phyloP scores from a whole-genome alignment of 2,797 vertebrate species.

The Sebastes elongatus region DNA sequence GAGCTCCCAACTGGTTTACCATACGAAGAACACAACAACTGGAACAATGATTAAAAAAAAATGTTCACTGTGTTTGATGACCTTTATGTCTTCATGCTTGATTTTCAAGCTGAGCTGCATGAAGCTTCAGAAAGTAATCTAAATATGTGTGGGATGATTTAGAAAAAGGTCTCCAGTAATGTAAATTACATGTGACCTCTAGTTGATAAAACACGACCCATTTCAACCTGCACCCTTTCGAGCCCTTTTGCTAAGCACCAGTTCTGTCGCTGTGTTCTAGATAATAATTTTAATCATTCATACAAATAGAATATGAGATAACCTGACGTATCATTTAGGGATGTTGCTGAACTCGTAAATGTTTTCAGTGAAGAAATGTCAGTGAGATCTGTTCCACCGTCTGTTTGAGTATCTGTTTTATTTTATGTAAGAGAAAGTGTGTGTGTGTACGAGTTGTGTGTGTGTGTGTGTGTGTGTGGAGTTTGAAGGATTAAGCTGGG shows the following conservation, averaged over 20 bases:
- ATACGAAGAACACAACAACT: neutral
- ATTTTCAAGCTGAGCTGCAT: neutral
- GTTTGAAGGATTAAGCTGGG: constrained; percentile 75
- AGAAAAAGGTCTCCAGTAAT: neutral
- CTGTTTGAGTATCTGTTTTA: neutral
- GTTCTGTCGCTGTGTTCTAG: neutral
- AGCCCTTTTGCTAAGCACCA: neutral
- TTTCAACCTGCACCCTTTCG: neutral
- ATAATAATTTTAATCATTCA: neutral
- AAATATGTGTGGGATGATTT: neutral
- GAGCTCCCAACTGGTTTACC: neutral
- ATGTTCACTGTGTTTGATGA: neutral
- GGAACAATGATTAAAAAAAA: neutral
- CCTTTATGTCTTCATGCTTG: neutral
- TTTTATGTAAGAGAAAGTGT: constrained; percentile 3
- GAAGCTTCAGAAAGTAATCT: neutral
- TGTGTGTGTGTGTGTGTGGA: constrained; percentile 26
- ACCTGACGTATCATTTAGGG: neutral
- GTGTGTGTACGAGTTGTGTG: neutral
- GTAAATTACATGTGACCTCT: neutral
- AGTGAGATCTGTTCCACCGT: neutral
- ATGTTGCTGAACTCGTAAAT: neutral
- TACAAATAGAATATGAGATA: neutral
- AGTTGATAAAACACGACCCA: neutral
- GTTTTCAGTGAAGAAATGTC: neutral